These are phyloP conservation scores for Dermatemys mawii DNA, from an alignment of 2,113 vertebrate species.

Conservation along the genomic window DNA sequence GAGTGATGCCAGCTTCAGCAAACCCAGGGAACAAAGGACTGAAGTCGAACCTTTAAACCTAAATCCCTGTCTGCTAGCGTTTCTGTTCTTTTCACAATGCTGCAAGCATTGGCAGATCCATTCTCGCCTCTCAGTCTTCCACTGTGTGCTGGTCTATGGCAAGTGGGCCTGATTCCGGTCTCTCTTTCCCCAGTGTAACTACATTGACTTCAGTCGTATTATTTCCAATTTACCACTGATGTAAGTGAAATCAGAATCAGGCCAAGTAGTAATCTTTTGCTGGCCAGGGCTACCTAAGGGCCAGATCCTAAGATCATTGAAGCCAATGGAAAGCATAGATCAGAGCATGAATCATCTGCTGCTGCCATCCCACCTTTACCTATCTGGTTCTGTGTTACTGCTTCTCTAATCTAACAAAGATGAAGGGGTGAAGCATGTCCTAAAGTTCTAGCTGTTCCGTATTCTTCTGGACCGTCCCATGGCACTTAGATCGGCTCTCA, in stretches of 20 bases:
- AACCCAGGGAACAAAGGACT: neutral
- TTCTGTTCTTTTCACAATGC: neutral
- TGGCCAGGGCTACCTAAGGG: neutral
- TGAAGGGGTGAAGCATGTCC: neutral
- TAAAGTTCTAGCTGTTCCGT: neutral
- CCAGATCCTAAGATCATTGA: neutral
- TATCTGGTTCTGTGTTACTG: neutral
- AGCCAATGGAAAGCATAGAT: neutral
- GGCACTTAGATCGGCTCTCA: neutral
- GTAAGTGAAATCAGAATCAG: neutral
- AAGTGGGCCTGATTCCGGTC: neutral
- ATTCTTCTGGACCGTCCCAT: neutral
- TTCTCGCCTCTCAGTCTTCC: neutral
- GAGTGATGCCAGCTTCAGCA: fast-evolving
- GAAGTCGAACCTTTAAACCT: neutral
- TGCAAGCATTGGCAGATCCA: neutral
- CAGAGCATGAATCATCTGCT: neutral
- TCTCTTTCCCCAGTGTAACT: neutral
- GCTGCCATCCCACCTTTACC: neutral
- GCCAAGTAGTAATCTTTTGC: neutral
- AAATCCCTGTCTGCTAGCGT: neutral
- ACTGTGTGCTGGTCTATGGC: neutral
- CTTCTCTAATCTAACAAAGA: neutral
- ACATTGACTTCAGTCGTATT: neutral
- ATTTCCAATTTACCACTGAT: neutral